Evolutionary conservation across 2,113 vertebrate genomes (phyloP).

Genomic region (Procapra przewalskii): DNA sequence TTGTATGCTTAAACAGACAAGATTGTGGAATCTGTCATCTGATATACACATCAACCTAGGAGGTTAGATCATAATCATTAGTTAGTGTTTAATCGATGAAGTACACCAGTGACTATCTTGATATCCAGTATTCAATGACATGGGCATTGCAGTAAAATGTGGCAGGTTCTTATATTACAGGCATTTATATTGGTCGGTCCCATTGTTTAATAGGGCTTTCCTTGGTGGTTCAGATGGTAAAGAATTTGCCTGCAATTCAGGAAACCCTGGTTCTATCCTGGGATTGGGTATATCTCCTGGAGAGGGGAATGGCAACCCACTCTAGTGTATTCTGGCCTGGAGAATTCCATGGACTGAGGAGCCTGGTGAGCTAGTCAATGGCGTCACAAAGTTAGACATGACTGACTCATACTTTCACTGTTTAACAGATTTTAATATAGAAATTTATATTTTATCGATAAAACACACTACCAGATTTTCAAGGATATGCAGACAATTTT

Average conservation of each 20-base stretch:
- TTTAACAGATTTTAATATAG: conserved; percentile 14
- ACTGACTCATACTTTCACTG: not conserved
- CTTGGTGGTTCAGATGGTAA: not conserved
- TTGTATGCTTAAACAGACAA: conserved; percentile 1
- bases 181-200: not conserved
- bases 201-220: not conserved
- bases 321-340: not conserved
- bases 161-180: not conserved
- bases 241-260: not conserved
- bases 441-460: not conserved
- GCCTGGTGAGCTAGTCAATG: not conserved
- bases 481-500: not conserved
- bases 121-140: not conserved
- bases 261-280: not conserved
- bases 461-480: conserved; percentile 5
- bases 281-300: not conserved
- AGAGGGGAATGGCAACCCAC: not conserved
- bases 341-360: not conserved
- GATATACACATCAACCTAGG: not conserved
- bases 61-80: not conserved
- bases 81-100: not conserved
- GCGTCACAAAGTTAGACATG: not conserved
- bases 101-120: not conserved
- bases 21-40: not conserved
- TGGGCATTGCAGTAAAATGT: not conserved